Percentiles rank a stretch among this genome's conserved stretches.
Conservation (phyloP, 1,140 invertebrate species). For the Lysiphlebus fabarum region DNA sequence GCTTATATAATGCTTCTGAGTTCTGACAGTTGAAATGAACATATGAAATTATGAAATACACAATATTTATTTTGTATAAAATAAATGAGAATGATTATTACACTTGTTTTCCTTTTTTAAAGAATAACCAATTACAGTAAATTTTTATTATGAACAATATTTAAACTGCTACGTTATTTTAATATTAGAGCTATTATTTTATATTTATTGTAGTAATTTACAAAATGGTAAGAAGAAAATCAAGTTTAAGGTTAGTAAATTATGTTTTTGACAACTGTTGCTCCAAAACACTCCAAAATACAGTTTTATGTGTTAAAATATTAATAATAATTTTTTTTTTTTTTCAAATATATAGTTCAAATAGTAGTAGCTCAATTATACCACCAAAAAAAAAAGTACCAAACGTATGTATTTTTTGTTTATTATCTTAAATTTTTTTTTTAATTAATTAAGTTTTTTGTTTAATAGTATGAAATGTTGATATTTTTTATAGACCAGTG, state of each 20-base stretch:
- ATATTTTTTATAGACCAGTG: slow-evolving; percentile 20
- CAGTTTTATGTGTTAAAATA: slow-evolving; percentile 17
- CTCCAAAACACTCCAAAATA: too few relatives aligned
- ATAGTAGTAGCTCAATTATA: not conserved
- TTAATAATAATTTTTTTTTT: not conserved
- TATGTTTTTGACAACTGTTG: slow-evolving; percentile 36
- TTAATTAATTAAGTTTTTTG: not conserved
- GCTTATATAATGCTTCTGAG: too few relatives aligned
- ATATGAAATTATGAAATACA: too few relatives aligned
- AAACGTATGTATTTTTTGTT: slow-evolving; percentile 13
- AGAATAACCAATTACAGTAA: too few relatives aligned
- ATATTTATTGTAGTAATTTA: too few relatives aligned
- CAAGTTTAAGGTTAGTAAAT: slow-evolving; percentile 34
- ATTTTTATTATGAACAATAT: too few relatives aligned
- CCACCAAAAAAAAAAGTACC: not conserved
- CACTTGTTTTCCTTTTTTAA: too few relatives aligned
- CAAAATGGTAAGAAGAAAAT: slow-evolving; percentile 26
- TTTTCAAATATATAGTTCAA: not conserved
- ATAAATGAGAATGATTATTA: too few relatives aligned
- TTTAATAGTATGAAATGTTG: not conserved
- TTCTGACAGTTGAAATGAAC: too few relatives aligned
- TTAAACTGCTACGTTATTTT: too few relatives aligned
- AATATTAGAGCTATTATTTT: too few relatives aligned
- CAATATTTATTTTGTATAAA: too few relatives aligned
- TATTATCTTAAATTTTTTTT: slow-evolving; percentile 1